Percentiles rank a stretch among this genome's conserved stretches.
These are phyloP conservation scores for Barbus barbus DNA, from an alignment of 2,113 vertebrate species.

Conservation along the genomic window DNA sequence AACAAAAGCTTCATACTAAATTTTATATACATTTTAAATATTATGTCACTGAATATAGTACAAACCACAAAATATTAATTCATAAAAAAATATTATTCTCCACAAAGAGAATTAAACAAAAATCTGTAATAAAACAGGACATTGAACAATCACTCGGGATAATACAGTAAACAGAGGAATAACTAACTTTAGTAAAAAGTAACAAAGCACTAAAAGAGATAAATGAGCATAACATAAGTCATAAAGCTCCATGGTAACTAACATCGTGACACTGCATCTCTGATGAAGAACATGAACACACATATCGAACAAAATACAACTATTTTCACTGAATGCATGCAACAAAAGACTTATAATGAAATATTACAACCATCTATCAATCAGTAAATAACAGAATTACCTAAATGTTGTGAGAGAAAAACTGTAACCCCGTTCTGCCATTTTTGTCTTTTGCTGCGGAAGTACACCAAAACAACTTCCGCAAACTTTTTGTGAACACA, in stretches of 20 bases:
- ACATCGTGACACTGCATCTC: conserved; percentile 48
- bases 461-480: conserved; percentile 22
- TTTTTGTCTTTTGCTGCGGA: conserved; percentile 37
- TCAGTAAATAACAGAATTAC: conserved; percentile 16
- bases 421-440: conserved; percentile 62
- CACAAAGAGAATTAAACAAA: too few species aligned
- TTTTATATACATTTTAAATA: too few species aligned
- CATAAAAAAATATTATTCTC: too few species aligned
- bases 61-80: too few species aligned
- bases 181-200: background rate
- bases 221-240: too few species aligned
- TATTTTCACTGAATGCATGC: background rate
- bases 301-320: too few species aligned
- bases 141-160: too few species aligned
- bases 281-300: background rate
- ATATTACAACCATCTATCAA: background rate
- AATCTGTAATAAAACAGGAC: too few species aligned
- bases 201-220: background rate
- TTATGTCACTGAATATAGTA: too few species aligned
- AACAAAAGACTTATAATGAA: too few species aligned
- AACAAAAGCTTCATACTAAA: background rate
- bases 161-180: too few species aligned
- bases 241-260: background rate
- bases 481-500: background rate
- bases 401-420: conserved; percentile 63